A percentile compares a stretch with the other conserved stretches of the same genome.
phyloP scores from a whole-genome alignment of 2,888 invertebrate species.

The Tetragonula carbonaria region DNA sequence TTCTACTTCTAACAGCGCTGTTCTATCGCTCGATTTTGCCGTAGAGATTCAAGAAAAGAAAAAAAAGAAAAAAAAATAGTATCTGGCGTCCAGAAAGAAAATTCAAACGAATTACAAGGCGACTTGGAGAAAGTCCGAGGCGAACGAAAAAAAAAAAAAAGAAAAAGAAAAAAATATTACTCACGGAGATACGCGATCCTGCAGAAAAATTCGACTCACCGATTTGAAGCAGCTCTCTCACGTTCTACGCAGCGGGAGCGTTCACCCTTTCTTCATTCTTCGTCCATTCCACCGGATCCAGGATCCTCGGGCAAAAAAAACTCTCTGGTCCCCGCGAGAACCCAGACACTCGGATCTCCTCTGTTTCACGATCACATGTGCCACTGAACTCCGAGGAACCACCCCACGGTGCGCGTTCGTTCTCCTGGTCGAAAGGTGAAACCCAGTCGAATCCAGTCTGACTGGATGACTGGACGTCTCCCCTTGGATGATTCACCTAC shows the following conservation, averaged over 20 bases:
- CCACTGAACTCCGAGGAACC: slow-evolving; percentile 46
- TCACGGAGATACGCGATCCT: too few species aligned
- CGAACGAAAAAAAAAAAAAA: too few species aligned
- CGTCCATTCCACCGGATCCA: slow-evolving; percentile 31
- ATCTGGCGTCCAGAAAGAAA: too few species aligned
- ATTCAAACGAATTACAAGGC: too few species aligned
- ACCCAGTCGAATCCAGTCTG: slow-evolving; percentile 37
- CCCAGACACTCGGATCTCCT: slow-evolving; percentile 32
- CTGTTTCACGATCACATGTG: slow-evolving; percentile 53
- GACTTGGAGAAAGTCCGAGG: too few species aligned
- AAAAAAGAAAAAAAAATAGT: too few species aligned
- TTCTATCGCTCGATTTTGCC: too few species aligned
- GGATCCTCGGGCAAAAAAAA: slow-evolving; percentile 25
- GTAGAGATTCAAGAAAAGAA: too few species aligned
- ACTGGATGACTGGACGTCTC: slow-evolving; percentile 1
- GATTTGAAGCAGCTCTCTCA: slow-evolving; percentile 56
- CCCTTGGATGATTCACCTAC: slow-evolving; percentile 37
- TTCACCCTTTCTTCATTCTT: slow-evolving; percentile 66
- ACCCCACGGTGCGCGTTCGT: background rate
- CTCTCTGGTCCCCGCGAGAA: slow-evolving; percentile 38
- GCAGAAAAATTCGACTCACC: slow-evolving; percentile 61
- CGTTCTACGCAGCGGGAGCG: slow-evolving; percentile 51
- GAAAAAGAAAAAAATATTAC: too few species aligned
- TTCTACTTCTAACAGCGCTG: too few species aligned
- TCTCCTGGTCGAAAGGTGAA: slow-evolving; percentile 17